Evolutionary conservation across 2,888 invertebrate genomes (phyloP).

Genomic region (Drosophila limbata): DNA sequence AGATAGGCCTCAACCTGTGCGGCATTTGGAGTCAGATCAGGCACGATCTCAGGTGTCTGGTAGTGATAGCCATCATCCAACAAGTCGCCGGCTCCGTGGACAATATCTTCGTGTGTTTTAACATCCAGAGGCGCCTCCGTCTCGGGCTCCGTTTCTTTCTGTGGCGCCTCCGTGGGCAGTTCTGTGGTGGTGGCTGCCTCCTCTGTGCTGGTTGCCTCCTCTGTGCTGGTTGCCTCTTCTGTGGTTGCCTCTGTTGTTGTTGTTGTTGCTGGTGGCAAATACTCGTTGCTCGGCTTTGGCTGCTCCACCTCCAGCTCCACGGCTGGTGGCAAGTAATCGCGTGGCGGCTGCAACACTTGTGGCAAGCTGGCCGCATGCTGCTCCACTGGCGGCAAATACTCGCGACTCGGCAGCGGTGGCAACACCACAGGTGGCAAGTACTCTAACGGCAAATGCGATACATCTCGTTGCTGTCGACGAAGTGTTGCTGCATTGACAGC

Average conservation of each 20-base stretch:
- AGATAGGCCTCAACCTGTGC: conserved; percentile 60
- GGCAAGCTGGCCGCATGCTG: conserved; percentile 65
- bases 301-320: conserved; percentile 15
- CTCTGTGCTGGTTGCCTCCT: conserved; percentile 49
- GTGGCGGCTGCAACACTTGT: conserved; percentile 63
- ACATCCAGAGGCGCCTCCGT: conserved; percentile 42
- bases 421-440: conserved; percentile 76
- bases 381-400: conserved; percentile 80
- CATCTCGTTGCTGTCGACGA: conserved; percentile 74
- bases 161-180: conserved; percentile 22
- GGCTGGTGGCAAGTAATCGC: conserved; percentile 70
- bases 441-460: conserved; percentile 75
- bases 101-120: conserved; percentile 54
- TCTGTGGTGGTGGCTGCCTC: conserved; percentile 29
- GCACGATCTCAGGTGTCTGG: conserved; percentile 65
- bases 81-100: conserved; percentile 51
- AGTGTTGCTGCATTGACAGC: conserved; percentile 35
- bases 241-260: conserved; percentile 27
- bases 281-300: conserved; percentile 59
- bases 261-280: conserved; percentile 53
- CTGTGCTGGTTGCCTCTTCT: conserved; percentile 41
- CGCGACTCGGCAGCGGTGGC: conserved; percentile 73
- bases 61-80: conserved; percentile 80
- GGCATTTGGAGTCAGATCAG: conserved; percentile 51
- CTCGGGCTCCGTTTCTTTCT: conserved; percentile 26